Percentiles rank a stretch among this genome's conserved stretches.
These are phyloP conservation scores for Drosophila kanekoi DNA, from an alignment of 2,888 invertebrate genomes.

Conservation along the genomic window DNA sequence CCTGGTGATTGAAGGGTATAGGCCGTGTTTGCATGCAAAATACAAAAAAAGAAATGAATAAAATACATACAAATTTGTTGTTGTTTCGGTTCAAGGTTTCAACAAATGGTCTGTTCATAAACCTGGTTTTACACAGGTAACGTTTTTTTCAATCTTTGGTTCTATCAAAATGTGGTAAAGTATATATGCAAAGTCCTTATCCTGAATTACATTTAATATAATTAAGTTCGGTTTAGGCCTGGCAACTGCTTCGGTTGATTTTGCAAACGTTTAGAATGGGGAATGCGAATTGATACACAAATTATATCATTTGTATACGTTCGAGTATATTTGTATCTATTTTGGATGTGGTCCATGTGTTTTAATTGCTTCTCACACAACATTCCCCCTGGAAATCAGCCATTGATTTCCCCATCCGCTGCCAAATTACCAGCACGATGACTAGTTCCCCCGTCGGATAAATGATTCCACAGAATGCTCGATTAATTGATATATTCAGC, in stretches of 20 bases:
- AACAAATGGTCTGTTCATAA: not conserved
- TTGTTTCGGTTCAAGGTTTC: not conserved
- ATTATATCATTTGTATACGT: not conserved
- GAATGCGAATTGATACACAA: too few species aligned
- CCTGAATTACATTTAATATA: too few species aligned
- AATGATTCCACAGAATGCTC: conserved; percentile 26
- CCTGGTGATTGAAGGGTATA: conserved; percentile 8
- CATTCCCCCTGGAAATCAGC: not conserved
- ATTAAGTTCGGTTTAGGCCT: too few species aligned
- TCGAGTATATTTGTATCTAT: not conserved
- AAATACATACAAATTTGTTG: not conserved
- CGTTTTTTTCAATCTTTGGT: too few species aligned
- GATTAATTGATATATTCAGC: conserved; percentile 38
- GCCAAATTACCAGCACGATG: conserved; percentile 1
- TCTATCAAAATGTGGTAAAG: too few species aligned
- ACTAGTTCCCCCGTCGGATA: not conserved
- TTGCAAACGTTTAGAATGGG: too few species aligned
- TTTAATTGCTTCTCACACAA: not conserved
- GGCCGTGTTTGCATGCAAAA: not conserved
- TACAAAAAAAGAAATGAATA: not conserved
- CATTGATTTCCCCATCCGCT: conserved; percentile 21
- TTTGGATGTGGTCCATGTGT: not conserved
- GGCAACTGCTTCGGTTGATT: too few species aligned
- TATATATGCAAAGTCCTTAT: too few species aligned
- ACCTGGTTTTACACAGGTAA: not conserved